Conservation (phyloP, 2,888 invertebrate species). For the Acanthosepion esculentum region DNA sequence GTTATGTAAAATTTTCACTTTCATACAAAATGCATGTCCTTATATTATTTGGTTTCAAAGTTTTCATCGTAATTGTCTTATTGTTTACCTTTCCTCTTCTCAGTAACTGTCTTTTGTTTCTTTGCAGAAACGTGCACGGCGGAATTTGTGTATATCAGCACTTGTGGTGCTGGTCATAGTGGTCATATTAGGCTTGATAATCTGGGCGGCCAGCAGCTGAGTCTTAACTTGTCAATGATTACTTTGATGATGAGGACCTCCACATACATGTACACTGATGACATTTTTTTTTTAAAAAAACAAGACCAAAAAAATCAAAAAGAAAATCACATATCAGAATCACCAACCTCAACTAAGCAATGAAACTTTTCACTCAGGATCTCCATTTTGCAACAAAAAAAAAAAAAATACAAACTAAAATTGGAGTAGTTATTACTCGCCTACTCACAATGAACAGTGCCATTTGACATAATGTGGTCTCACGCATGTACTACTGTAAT, state of each 20-base stretch:
- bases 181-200: constrained; percentile 78
- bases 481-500: not conserved
- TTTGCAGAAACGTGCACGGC: constrained; percentile 88
- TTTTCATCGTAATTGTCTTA: no score
- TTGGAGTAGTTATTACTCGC: not conserved
- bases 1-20: not conserved
- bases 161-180: constrained; percentile 79
- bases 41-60: not conserved
- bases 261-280: not conserved
- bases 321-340: not conserved
- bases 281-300: not conserved
- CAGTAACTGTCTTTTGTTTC: constrained; percentile 49
- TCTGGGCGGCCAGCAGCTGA: constrained; percentile 59
- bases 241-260: not conserved
- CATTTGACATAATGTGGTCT: not conserved
- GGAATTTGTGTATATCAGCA: constrained; percentile 87
- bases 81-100: not conserved
- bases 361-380: not conserved
- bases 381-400: not conserved
- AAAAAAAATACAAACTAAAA: not conserved
- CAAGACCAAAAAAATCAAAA: not conserved
- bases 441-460: not conserved
- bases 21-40: not conserved
- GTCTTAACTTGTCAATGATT: not conserved
- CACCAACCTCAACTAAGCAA: not conserved